Evolutionary conservation across 2,113 vertebrate species (phyloP).

Genomic region (Tetrax tetrax): DNA sequence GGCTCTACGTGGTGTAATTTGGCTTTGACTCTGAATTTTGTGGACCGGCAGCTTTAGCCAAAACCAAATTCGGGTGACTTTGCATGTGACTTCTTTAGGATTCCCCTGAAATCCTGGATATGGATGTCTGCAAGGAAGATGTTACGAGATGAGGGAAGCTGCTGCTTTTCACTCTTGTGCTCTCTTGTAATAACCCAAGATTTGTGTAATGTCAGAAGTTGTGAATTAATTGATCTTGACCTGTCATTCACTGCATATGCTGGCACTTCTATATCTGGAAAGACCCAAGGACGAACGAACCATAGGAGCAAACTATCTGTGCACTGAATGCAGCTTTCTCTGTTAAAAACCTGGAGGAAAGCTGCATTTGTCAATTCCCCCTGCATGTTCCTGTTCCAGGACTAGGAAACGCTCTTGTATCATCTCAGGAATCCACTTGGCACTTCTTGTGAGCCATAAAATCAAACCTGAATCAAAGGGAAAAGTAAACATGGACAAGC

Average conservation of each 20-base stretch:
- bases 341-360: neutral
- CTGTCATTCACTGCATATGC: neutral
- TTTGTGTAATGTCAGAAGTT: neutral
- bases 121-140: neutral
- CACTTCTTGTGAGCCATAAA: neutral
- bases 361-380: neutral
- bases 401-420: neutral
- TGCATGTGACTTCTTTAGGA: neutral
- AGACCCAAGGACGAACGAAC: fast-evolving
- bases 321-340: neutral
- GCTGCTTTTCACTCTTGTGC: neutral
- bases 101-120: neutral
- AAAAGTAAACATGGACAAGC: neutral
- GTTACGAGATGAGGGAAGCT: neutral
- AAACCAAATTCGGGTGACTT: neutral
- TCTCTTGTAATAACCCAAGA: neutral
- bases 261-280: neutral
- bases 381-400: neutral
- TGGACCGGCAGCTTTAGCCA: neutral
- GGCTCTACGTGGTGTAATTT: neutral
- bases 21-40: neutral
- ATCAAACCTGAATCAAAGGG: neutral
- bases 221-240: neutral
- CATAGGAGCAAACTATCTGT: neutral
- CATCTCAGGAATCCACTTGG: neutral